phyloP scores from a whole-genome alignment of 1,140 invertebrate genomes.

The Aricia agestis region DNA sequence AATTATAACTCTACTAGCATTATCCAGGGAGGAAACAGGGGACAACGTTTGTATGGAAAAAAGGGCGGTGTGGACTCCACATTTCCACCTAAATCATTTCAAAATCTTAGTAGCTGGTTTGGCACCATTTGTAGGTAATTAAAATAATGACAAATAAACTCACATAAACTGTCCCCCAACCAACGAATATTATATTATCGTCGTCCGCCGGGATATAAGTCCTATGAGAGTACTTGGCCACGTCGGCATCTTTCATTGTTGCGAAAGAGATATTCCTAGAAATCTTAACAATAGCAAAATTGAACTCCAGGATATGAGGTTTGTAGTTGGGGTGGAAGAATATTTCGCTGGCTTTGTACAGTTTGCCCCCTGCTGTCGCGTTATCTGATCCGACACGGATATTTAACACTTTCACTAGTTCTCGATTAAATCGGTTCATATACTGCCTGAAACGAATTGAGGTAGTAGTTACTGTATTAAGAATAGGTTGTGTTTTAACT shows the following conservation, averaged over 20 bases:
- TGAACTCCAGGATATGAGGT: constrained; percentile 54
- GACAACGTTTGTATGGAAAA: too few relatives aligned
- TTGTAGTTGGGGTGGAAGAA: constrained; percentile 69
- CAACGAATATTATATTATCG: constrained; percentile 53
- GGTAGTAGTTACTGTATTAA: too few relatives aligned
- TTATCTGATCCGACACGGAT: constrained; percentile 55
- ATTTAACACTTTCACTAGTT: constrained; percentile 59
- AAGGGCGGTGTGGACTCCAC: too few relatives aligned
- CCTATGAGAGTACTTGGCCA: constrained; percentile 40
- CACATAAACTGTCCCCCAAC: constrained; percentile 64
- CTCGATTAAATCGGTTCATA: constrained; percentile 64
- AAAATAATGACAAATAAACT: constrained; percentile 23
- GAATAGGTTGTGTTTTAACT: background rate
- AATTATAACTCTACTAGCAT: too few relatives aligned
- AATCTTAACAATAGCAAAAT: constrained; percentile 52
- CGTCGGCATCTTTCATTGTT: constrained; percentile 29
- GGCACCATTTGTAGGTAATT: too few relatives aligned
- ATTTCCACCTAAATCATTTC: too few relatives aligned
- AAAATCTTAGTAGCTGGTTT: too few relatives aligned
- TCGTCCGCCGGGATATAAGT: constrained; percentile 42
- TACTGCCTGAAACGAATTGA: constrained; percentile 46
- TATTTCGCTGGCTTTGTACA: constrained; percentile 50
- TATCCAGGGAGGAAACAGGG: too few relatives aligned
- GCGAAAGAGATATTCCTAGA: constrained; percentile 52
- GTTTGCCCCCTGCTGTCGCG: constrained; percentile 54